phyloP scores from a whole-genome alignment of 2,888 invertebrate species.

The Vesta saturnalis region DNA sequence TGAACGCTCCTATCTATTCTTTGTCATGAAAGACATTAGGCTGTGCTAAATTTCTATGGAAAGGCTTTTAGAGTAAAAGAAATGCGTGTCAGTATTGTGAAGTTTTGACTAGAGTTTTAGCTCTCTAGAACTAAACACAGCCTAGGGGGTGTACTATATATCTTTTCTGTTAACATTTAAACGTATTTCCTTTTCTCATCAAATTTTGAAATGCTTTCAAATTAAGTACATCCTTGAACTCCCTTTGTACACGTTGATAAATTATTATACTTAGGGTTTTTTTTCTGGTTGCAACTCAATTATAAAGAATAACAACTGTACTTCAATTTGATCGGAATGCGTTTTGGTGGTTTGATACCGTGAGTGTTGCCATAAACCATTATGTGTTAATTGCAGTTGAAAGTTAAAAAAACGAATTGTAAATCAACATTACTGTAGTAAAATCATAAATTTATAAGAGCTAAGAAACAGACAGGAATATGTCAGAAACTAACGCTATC shows the following conservation, averaged over 20 bases:
- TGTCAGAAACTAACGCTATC: background rate
- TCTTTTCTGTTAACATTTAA: too few relatives aligned
- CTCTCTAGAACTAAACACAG: background rate
- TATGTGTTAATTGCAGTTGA: too few relatives aligned
- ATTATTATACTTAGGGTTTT: background rate
- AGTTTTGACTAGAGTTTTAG: background rate
- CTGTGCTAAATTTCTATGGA: background rate
- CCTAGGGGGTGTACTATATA: too few relatives aligned
- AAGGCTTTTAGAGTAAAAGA: slow-evolving; percentile 10
- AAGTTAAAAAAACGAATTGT: background rate
- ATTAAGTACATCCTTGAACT: too few relatives aligned
- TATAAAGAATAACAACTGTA: background rate
- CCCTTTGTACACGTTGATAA: too few relatives aligned
- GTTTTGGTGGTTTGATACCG: too few relatives aligned
- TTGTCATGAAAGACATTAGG: background rate
- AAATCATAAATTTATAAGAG: background rate
- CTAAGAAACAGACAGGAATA: background rate
- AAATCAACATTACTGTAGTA: slow-evolving; percentile 1
- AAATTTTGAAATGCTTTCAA: too few relatives aligned
- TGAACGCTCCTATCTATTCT: background rate
- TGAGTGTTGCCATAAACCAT: too few relatives aligned
- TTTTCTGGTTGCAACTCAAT: background rate
- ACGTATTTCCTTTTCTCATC: background rate
- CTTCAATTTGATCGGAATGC: too few relatives aligned
- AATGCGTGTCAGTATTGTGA: slow-evolving; percentile 6